phyloP scores from a whole-genome alignment of 2,888 invertebrate genomes.

The Adelphocoris suturalis region DNA sequence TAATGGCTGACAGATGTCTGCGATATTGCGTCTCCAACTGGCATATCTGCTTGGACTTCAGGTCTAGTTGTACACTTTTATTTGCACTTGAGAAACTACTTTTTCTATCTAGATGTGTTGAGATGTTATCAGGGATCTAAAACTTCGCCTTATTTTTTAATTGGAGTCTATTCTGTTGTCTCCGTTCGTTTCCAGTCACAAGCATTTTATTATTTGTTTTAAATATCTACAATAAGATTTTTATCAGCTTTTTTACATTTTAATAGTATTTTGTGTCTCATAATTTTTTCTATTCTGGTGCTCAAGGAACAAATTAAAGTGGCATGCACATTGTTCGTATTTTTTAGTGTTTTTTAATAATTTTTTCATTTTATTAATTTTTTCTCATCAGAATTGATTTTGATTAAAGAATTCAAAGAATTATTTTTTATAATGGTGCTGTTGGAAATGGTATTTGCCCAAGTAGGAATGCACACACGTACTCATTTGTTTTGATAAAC shows the following conservation, averaged over 20 bases:
- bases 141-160: conserved; percentile 32
- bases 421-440: no score
- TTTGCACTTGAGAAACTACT: conserved; percentile 61
- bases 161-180: conserved; percentile 28
- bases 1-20: conserved; percentile 74
- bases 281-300: conserved; percentile 3
- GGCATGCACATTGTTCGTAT: not conserved
- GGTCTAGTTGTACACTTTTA: conserved; percentile 72
- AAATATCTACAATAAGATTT: conserved; percentile 12
- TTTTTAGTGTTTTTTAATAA: not conserved
- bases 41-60: conserved; percentile 76
- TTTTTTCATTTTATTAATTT: not conserved
- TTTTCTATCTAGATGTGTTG: conserved; percentile 66
- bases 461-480: no score
- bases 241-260: conserved; percentile 40
- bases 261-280: conserved; percentile 1
- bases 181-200: conserved; percentile 49
- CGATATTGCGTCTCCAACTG: conserved; percentile 75
- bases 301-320: conserved; percentile 11
- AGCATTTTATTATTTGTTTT: conserved; percentile 44
- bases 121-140: conserved; percentile 44
- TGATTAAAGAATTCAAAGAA: no score
- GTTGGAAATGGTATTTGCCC: no score
- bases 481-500: no score
- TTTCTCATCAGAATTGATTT: no score